Evolutionary conservation across 2,113 vertebrate genomes (phyloP).

Genomic region (Misgurnus anguillicaudatus): DNA sequence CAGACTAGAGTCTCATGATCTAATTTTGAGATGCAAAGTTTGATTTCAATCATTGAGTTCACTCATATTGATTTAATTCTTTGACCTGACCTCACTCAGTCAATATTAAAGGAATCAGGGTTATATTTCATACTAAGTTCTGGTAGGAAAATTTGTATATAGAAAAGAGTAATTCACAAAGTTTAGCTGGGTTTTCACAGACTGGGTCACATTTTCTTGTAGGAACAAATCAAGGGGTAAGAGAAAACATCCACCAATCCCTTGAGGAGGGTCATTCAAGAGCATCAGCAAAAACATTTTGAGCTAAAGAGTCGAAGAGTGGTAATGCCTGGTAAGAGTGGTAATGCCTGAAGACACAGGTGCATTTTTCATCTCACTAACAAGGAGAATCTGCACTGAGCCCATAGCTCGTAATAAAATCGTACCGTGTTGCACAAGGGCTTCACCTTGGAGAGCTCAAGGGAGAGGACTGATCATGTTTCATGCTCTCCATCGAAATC

Average conservation of each 20-base stretch:
- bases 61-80: too few species aligned
- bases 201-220: too few species aligned
- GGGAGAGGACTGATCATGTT: neutral
- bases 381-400: constrained; percentile 3
- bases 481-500: neutral
- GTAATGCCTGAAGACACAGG: constrained; percentile 43
- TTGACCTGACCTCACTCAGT: too few species aligned
- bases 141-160: too few species aligned
- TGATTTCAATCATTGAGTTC: too few species aligned
- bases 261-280: neutral
- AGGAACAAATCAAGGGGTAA: neutral
- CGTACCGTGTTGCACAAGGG: neutral
- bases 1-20: too few species aligned
- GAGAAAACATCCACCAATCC: neutral
- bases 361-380: constrained; percentile 39
- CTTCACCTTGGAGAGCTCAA: neutral
- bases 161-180: too few species aligned
- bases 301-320: too few species aligned
- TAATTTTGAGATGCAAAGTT: too few species aligned
- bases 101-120: too few species aligned
- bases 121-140: too few species aligned
- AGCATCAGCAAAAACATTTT: neutral
- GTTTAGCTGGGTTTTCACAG: too few species aligned
- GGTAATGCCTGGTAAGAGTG: neutral
- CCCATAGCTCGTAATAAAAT: constrained; percentile 26